A percentile compares a stretch with the other conserved stretches of the same genome.
These are phyloP conservation scores for Diplodus puntazzo DNA, from an alignment of 2,797 vertebrate species.

Conservation along the genomic window DNA sequence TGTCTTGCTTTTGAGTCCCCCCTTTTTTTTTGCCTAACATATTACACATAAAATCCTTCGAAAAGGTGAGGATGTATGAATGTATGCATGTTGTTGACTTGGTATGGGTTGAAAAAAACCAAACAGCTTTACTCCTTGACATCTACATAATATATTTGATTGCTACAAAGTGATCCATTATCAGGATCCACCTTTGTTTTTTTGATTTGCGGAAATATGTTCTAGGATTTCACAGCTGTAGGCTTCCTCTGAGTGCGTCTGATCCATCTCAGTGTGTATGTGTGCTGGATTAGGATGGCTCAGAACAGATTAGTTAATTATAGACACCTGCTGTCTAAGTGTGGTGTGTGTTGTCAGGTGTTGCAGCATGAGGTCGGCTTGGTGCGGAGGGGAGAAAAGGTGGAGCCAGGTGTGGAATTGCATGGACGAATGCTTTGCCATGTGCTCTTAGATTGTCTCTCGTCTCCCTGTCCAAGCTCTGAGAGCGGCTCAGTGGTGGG, in stretches of 20 bases:
- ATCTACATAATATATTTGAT: neutral
- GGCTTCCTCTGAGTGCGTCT: conserved; percentile 60
- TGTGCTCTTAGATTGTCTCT: conserved; percentile 63
- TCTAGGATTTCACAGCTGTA: conserved; percentile 26
- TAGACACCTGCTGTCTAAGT: conserved; percentile 86
- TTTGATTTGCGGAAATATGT: conserved; percentile 26
- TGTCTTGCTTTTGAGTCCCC: too few species aligned
- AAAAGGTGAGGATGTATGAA: neutral
- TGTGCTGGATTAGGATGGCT: conserved; percentile 85
- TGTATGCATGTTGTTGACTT: neutral
- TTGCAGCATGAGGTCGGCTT: conserved; percentile 78
- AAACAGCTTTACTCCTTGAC: neutral
- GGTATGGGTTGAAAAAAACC: too few species aligned
- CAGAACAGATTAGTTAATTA: conserved; percentile 89
- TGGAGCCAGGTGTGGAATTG: conserved; percentile 45
- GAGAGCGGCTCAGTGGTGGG: conserved; percentile 31
- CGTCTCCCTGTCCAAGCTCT: conserved; percentile 12
- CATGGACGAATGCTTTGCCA: conserved; percentile 72
- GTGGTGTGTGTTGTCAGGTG: conserved; percentile 84
- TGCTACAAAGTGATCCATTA: neutral
- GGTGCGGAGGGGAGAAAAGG: conserved; percentile 53
- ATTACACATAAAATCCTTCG: neutral
- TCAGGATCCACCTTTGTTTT: neutral
- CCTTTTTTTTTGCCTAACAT: too few species aligned
- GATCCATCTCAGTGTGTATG: conserved; percentile 73